These are phyloP conservation scores for Pyrochroa serraticornis DNA, from an alignment of 2,888 invertebrate species.

Conservation along the genomic window DNA sequence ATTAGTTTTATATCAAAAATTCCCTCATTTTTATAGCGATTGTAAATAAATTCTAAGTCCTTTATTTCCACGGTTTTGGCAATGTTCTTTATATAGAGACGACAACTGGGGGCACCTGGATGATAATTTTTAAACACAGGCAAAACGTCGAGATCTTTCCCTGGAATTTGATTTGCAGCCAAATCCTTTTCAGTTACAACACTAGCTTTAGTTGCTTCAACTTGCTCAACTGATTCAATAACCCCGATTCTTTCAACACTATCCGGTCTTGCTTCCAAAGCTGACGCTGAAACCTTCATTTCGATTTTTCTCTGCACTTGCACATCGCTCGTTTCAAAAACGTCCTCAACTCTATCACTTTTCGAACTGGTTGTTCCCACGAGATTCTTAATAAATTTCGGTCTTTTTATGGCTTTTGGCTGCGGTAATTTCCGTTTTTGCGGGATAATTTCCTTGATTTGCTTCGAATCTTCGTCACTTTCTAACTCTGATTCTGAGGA, in stretches of 20 bases:
- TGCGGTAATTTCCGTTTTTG: conserved; percentile 58
- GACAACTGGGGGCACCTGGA: conserved; percentile 78
- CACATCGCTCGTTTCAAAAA: conserved; percentile 62
- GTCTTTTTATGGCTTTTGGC: conserved; percentile 62
- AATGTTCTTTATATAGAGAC: conserved; percentile 92
- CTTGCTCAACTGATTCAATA: conserved; percentile 24
- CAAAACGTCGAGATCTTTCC: conserved; percentile 73
- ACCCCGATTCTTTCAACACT: conserved; percentile 34
- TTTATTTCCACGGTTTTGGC: conserved; percentile 77
- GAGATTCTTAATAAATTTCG: conserved; percentile 61
- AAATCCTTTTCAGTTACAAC: conserved; percentile 70
- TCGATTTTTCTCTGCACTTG: conserved; percentile 60
- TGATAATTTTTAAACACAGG: conserved; percentile 88
- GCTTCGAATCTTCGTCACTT: conserved; percentile 61
- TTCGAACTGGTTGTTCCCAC: conserved; percentile 27
- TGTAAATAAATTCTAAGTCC: conserved; percentile 79
- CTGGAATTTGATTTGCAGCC: conserved; percentile 70
- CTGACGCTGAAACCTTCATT: conserved; percentile 58
- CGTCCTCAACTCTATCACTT: conserved; percentile 59
- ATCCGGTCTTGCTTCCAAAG: conserved; percentile 42
- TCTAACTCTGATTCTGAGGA: conserved; percentile 69
- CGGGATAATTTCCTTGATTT: conserved; percentile 57
- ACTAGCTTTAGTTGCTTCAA: conserved; percentile 40
- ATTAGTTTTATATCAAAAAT: conserved; percentile 77
- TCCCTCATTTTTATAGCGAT: conserved; percentile 64